A percentile compares a stretch with the other conserved stretches of the same genome.
Conservation (phyloP, 2,888 invertebrate species). For the Apamea epomidion region DNA sequence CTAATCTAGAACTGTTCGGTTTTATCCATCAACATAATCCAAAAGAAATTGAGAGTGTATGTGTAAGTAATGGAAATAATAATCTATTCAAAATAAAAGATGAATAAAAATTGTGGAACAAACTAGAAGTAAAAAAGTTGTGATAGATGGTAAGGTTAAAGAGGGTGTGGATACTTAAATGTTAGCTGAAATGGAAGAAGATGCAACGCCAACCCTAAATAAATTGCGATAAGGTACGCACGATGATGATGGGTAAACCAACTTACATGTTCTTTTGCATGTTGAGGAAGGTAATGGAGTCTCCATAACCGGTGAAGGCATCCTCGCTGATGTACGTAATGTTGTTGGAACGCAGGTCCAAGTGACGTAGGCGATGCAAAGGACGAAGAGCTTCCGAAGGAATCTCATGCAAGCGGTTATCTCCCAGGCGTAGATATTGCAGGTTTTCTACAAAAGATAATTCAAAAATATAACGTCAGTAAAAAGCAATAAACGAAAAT, state of each 20-base stretch:
- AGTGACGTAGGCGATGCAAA: slow-evolving; percentile 95
- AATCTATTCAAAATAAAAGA: neutral
- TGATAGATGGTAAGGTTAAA: no score
- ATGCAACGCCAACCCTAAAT: neutral
- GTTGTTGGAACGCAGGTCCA: slow-evolving; percentile 97
- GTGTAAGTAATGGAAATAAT: neutral
- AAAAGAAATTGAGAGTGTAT: neutral
- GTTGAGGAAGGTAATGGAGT: slow-evolving; percentile 97
- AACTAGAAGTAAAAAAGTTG: neutral
- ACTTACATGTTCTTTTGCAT: slow-evolving; percentile 97
- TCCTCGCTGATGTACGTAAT: slow-evolving; percentile 95
- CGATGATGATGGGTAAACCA: neutral
- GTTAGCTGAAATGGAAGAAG: no score
- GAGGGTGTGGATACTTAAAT: neutral
- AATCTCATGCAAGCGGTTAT: slow-evolving; percentile 96
- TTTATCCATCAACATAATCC: neutral
- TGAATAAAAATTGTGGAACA: neutral
- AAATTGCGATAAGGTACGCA: neutral
- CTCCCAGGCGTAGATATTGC: slow-evolving; percentile 96
- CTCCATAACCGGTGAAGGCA: slow-evolving; percentile 96
- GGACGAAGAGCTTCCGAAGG: slow-evolving; percentile 96
- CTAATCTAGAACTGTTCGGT: neutral
- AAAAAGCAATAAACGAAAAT: slow-evolving; percentile 32
- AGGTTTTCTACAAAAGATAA: slow-evolving; percentile 93
- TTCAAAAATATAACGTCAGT: neutral